These are phyloP conservation scores for Antennarius maculatus DNA, from an alignment of 2,797 vertebrate species.

Conservation along the genomic window DNA sequence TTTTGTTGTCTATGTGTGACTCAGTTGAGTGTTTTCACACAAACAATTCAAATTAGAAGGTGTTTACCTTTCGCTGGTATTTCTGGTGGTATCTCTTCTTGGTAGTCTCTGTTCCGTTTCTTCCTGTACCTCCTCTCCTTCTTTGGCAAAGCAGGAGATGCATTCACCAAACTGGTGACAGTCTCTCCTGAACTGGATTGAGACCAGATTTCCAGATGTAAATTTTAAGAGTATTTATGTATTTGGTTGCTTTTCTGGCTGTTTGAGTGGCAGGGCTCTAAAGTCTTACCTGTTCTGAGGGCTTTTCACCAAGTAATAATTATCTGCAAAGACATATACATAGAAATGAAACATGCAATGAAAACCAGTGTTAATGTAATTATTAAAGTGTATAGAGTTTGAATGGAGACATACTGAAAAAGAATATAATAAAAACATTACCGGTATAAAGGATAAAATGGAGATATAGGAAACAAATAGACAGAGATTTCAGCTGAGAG, in stretches of 20 bases:
- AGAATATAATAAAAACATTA: not conserved
- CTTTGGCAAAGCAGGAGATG: slow-evolving; percentile 87
- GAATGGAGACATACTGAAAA: not conserved
- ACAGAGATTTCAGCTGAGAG: not conserved
- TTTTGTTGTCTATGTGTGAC: not conserved
- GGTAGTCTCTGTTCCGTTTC: slow-evolving; percentile 83
- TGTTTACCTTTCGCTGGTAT: slow-evolving; percentile 91
- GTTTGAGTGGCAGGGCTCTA: not conserved
- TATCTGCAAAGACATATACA: slow-evolving; percentile 77
- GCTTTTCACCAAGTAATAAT: slow-evolving; percentile 92
- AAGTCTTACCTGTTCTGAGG: slow-evolving; percentile 90
- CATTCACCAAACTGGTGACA: slow-evolving; percentile 85
- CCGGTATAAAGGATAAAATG: not conserved
- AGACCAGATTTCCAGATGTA: slow-evolving; percentile 11
- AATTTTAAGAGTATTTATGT: not conserved
- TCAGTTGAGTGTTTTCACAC: not conserved
- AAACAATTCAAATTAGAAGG: not conserved
- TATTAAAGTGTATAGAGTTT: not conserved
- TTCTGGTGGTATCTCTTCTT: slow-evolving; percentile 87
- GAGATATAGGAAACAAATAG: not conserved
- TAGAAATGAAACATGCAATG: not conserved
- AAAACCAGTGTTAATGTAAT: too few relatives aligned
- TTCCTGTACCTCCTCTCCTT: slow-evolving; percentile 86
- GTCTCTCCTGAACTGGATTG: slow-evolving; percentile 88
- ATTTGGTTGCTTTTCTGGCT: not conserved